Evolutionary conservation across 2,888 invertebrate genomes (phyloP).

Genomic region (Halocaridina rubra): DNA sequence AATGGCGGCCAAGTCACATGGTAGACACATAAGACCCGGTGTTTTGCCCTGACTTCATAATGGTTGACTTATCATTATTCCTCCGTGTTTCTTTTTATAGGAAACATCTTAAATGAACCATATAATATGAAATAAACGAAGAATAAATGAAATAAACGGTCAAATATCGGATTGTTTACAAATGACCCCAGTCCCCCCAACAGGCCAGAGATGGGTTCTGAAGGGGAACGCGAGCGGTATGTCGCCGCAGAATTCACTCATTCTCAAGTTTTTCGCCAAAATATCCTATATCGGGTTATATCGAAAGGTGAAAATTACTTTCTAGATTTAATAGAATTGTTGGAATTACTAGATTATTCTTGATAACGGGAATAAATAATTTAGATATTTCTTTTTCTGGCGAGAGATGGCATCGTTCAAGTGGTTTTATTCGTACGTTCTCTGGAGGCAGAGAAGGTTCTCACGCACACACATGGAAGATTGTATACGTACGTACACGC

Average conservation of each 20-base stretch:
- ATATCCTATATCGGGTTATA: neutral
- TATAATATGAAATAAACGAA: neutral
- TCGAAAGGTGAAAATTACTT: neutral
- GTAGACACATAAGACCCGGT: neutral
- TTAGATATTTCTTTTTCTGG: no score
- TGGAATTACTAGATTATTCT: no score
- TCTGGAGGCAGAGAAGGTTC: neutral
- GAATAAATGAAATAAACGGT: neutral
- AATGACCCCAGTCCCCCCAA: neutral
- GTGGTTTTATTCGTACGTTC: neutral
- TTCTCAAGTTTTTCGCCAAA: neutral
- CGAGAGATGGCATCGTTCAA: neutral
- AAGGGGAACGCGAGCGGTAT: neutral
- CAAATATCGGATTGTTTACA: neutral
- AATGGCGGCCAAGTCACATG: neutral
- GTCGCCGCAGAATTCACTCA: neutral
- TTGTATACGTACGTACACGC: neutral
- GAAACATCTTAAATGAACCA: neutral
- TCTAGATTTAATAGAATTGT: neutral
- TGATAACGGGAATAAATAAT: no score
- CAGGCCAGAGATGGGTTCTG: neutral
- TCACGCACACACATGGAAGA: neutral
- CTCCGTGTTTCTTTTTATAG: neutral
- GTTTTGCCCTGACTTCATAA: no score
- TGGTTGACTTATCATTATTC: no score